Percentiles rank a stretch among this genome's conserved stretches.
These are phyloP conservation scores for Lysiphlebus fabarum DNA, from an alignment of 1,140 invertebrate species.

Conservation along the genomic window DNA sequence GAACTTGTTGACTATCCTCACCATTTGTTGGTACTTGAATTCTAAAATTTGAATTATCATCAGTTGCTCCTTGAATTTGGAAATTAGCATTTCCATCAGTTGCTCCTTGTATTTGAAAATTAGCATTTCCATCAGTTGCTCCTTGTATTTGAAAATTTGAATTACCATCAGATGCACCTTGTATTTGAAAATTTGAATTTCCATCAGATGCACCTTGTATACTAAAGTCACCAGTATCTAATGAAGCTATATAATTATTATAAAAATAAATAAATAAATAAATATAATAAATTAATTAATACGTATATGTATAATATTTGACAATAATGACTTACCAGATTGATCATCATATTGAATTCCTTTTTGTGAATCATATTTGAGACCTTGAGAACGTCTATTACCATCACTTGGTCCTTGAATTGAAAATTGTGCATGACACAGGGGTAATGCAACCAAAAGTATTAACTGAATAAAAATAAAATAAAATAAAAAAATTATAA, in stretches of 20 bases:
- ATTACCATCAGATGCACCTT: slow-evolving; percentile 30
- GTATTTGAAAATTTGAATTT: slow-evolving; percentile 45
- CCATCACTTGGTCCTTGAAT: slow-evolving; percentile 52
- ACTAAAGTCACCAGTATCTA: slow-evolving; percentile 40
- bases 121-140: slow-evolving; percentile 29
- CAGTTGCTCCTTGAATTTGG: slow-evolving; percentile 25
- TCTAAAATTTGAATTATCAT: slow-evolving; percentile 30
- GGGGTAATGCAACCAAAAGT: slow-evolving; percentile 39
- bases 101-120: slow-evolving; percentile 43
- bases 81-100: slow-evolving; percentile 30
- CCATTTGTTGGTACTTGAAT: slow-evolving; percentile 33
- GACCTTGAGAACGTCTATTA: slow-evolving; percentile 46
- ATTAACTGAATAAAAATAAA: slow-evolving; percentile 36
- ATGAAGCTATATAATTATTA: slow-evolving; percentile 30
- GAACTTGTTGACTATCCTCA: slow-evolving; percentile 23
- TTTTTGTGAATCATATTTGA: slow-evolving; percentile 46
- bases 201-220: slow-evolving; percentile 44
- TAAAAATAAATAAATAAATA: not conserved
- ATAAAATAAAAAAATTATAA: not conserved
- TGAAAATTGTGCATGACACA: slow-evolving; percentile 48
- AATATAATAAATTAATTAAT: slow-evolving; percentile 3
- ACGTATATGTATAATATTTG: not conserved
- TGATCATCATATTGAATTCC: slow-evolving; percentile 48
- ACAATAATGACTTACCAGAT: slow-evolving; percentile 36
- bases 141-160: slow-evolving; percentile 27